Evolutionary conservation across 2,888 invertebrate genomes (phyloP).

Genomic region (Athripsodes cinereus): DNA sequence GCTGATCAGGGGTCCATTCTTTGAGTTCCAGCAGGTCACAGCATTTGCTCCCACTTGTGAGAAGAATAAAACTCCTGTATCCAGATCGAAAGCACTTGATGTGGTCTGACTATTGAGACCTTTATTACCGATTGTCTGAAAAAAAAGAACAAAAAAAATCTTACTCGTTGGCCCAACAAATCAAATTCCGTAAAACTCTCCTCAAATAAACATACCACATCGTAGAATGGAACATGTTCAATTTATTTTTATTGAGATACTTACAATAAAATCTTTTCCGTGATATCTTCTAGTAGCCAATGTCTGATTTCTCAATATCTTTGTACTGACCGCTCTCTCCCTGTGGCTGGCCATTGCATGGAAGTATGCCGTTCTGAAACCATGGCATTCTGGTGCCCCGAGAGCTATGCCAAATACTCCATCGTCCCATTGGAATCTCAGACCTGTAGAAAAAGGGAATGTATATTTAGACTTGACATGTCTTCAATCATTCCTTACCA

Average conservation of each 20-base stretch:
- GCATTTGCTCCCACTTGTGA: slow-evolving; percentile 65
- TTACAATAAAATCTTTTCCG: slow-evolving; percentile 48
- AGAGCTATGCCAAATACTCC: slow-evolving; percentile 70
- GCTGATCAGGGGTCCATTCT: slow-evolving; percentile 39
- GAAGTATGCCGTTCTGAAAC: slow-evolving; percentile 63
- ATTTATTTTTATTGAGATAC: too few species aligned
- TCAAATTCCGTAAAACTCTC: too few species aligned
- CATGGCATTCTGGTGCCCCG: slow-evolving; percentile 45
- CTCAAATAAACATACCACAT: too few species aligned
- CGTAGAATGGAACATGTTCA: too few species aligned
- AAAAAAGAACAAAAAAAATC: too few species aligned
- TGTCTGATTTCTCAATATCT: slow-evolving; percentile 50
- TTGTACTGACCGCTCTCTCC: slow-evolving; percentile 65
- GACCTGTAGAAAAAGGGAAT: too few species aligned
- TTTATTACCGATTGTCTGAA: slow-evolving; percentile 55
- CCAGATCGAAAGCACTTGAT: slow-evolving; percentile 58
- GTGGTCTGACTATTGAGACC: slow-evolving; percentile 62
- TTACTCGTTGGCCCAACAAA: too few species aligned
- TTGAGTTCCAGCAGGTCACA: slow-evolving; percentile 69
- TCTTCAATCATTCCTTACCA: too few species aligned
- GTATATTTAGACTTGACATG: too few species aligned
- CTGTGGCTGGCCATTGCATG: slow-evolving; percentile 70
- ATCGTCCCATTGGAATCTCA: slow-evolving; percentile 73
- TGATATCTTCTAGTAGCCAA: slow-evolving; percentile 48
- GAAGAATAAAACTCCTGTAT: slow-evolving; percentile 60